Base-by-base conservation (phyloP, 2,797 vertebrate genomes). In the Poecile montanus region DNA sequence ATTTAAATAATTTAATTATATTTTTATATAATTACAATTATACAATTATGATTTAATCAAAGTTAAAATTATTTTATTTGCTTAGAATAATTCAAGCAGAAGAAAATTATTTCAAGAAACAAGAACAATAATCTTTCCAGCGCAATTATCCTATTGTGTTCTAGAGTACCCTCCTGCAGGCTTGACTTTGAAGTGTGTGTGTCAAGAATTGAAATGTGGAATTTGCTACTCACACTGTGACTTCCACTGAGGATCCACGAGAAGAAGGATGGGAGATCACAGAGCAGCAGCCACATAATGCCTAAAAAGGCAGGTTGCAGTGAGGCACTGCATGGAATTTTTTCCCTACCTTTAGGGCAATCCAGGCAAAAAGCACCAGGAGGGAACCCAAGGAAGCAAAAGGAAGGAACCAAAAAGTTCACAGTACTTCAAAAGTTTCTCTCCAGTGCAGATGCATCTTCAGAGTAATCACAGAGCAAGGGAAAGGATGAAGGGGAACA, bases 301-400 rank as follows among this genome's bases (percentile, higher is more conserved):
- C 23, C 29, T 22, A 16, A 47, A 47, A 51, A 61, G 6, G 15
- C 27, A 74, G 27, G 3, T 10, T 21, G n/a, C 23, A 62, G 20
- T 7, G 29, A 30, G 29, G 22, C 30, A 42, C 23, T 14, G 9
- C 16, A 11, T 16, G 30, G 22, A 30, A 17, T 51, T 57, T 29
- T 71, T 29, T 6, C 29, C 7, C 1, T 25, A 11, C 6, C 5
- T 0, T 57, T 58, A 40, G 6, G 23, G 17, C 15, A 42, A 36
- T 16, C 13, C 36, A 58, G 13, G 17, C 29, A 73, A 42, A 71
- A 85, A 74, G 11, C 13, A 74, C 10, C 40, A 27, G 34, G 27
- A 50, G 62, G 16, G 26, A 87, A 74, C 11, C n/a, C 25, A 36
- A 72, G 38, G 45, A 88, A 78, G 8, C 30, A 29, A 47, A 76